Percentiles rank a stretch among this genome's conserved stretches.
These are phyloP conservation scores for Plecturocebus donacophilus DNA, from an alignment of 2,113 vertebrate genomes.

Conservation along the genomic window DNA sequence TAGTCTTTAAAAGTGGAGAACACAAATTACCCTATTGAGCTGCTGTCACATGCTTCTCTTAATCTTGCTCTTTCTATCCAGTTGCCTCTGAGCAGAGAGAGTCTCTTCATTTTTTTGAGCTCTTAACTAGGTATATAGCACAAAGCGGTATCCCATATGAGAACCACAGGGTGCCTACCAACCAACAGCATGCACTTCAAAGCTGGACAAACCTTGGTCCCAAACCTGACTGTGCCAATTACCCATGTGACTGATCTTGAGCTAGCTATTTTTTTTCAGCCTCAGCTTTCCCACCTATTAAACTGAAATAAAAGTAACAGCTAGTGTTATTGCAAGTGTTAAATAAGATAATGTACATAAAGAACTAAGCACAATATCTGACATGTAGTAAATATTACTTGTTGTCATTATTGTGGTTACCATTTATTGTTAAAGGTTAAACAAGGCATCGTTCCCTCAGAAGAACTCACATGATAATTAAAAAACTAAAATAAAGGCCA, in stretches of 20 bases:
- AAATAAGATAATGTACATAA: background rate
- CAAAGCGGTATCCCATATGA: background rate
- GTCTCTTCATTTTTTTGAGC: background rate
- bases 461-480: constrained; percentile 15
- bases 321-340: background rate
- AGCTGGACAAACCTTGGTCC: background rate
- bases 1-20: background rate
- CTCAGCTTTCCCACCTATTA: background rate
- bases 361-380: background rate
- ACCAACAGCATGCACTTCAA: background rate
- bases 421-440: constrained; percentile 27
- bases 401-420: background rate
- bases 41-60: background rate
- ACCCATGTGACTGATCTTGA: background rate
- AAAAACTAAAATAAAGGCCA: background rate
- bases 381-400: background rate
- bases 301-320: constrained; percentile 4
- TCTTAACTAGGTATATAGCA: background rate
- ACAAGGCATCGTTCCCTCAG: background rate
- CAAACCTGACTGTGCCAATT: background rate
- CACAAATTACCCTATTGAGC: background rate
- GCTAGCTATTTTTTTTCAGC: background rate
- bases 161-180: background rate
- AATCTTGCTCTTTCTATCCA: background rate
- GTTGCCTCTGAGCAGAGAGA: background rate